phyloP scores from a whole-genome alignment of 1,140 invertebrate genomes.

The Brachionus manjavacas region DNA sequence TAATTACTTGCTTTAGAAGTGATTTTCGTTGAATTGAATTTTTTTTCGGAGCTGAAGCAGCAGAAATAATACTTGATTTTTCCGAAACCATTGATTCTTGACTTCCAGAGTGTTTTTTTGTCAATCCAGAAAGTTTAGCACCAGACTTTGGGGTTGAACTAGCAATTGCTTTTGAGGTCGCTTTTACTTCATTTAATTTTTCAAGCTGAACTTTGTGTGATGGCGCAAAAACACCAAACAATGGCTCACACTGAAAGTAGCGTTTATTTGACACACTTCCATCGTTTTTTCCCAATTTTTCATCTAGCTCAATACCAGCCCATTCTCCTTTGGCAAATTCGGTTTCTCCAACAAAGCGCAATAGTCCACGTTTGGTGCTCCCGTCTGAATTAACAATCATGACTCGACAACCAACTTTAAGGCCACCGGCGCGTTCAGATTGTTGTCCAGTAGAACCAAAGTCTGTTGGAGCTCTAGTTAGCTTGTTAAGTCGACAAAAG shows the following conservation, averaged over 20 bases:
- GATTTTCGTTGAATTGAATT: not conserved
- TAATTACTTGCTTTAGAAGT: not conserved
- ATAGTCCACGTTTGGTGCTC: constrained; percentile 74
- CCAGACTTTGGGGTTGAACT: not conserved
- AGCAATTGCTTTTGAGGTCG: not conserved
- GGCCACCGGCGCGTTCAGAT: constrained; percentile 46
- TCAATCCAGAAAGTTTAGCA: not conserved
- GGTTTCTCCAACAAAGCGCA: constrained; percentile 76
- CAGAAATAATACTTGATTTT: not conserved
- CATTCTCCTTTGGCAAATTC: constrained; percentile 85
- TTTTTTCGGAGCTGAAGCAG: not conserved
- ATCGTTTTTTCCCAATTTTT: constrained; percentile 88
- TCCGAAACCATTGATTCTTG: constrained; percentile 11
- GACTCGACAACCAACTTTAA: constrained; percentile 16
- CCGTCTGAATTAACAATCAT: constrained; percentile 3
- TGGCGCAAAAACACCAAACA: constrained; percentile 86
- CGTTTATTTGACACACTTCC: constrained; percentile 80
- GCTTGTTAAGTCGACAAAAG: constrained; percentile 79
- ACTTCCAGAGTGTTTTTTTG: not conserved
- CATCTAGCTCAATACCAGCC: constrained; percentile 90
- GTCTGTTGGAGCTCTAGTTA: constrained; percentile 67
- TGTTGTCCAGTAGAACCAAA: not conserved
- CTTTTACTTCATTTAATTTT: not conserved
- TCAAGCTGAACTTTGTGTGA: constrained; percentile 57
- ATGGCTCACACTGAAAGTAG: constrained; percentile 85